These are phyloP conservation scores for Chaetodon trifascialis DNA, from an alignment of 2,113 vertebrate genomes.

Conservation along the genomic window DNA sequence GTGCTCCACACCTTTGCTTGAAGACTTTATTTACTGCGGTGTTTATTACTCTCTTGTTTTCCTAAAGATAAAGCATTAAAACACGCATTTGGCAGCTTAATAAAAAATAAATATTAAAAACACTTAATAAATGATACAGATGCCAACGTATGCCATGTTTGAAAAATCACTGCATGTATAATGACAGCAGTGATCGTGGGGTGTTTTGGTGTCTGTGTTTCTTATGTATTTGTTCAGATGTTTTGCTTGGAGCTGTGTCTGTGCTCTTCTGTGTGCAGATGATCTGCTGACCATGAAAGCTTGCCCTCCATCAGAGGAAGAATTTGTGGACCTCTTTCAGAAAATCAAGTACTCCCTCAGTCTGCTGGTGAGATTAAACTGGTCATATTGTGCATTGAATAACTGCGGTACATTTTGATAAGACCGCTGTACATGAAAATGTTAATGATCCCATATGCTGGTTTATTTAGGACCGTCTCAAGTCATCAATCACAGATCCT, in stretches of 20 bases:
- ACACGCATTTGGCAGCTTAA: background rate
- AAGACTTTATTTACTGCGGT: background rate
- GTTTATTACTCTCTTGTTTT: background rate
- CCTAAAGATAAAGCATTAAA: background rate
- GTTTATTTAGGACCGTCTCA: conserved; percentile 85
- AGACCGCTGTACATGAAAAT: background rate
- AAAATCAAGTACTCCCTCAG: conserved; percentile 92
- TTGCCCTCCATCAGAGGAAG: conserved; percentile 83
- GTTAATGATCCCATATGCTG: background rate
- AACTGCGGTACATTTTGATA: background rate
- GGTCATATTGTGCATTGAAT: background rate
- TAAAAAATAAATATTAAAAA: background rate
- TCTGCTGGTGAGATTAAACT: conserved; percentile 86
- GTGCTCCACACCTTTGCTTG: background rate
- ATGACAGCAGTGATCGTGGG: background rate
- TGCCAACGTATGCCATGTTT: background rate
- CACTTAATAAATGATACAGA: background rate
- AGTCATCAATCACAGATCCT: conserved; percentile 85
- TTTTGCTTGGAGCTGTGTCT: background rate
- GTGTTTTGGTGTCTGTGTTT: background rate
- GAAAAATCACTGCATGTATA: background rate
- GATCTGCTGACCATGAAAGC: conserved; percentile 85
- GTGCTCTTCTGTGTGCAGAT: conserved; percentile 75
- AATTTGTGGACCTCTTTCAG: conserved; percentile 87
- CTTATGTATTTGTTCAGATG: background rate